A percentile compares a stretch with the other conserved stretches of the same genome.
phyloP scores from a whole-genome alignment of 2,888 invertebrate species.

The Elmis aenea region DNA sequence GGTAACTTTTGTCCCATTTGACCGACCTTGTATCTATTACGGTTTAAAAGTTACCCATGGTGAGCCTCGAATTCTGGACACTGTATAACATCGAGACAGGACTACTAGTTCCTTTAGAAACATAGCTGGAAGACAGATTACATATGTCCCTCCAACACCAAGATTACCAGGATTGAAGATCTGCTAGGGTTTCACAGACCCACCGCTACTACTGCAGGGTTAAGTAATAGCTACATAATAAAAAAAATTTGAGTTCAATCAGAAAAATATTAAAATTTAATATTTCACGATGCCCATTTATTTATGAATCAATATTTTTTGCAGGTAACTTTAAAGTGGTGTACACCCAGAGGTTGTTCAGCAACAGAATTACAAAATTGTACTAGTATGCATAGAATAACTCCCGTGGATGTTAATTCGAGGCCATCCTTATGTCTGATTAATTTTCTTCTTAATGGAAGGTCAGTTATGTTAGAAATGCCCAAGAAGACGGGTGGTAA shows the following conservation, averaged over 20 bases:
- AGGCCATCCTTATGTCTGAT: constrained; percentile 95
- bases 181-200: too few relatives aligned
- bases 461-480: constrained; percentile 90
- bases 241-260: neutral
- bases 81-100: too few relatives aligned
- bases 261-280: neutral
- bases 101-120: too few relatives aligned
- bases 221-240: too few relatives aligned
- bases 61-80: too few relatives aligned
- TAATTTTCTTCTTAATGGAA: constrained; percentile 91
- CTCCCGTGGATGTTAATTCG: constrained; percentile 94
- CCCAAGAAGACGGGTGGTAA: constrained; percentile 79
- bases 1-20: too few relatives aligned
- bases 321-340: constrained; percentile 89
- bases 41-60: too few relatives aligned
- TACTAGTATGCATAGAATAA: constrained; percentile 82
- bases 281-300: neutral
- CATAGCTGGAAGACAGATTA: too few relatives aligned
- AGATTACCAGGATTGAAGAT: too few relatives aligned
- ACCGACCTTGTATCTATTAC: too few relatives aligned
- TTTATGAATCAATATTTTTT: constrained; percentile 11
- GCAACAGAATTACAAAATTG: constrained; percentile 77
- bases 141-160: too few relatives aligned
- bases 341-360: constrained; percentile 87
- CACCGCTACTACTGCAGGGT: too few relatives aligned